These are phyloP conservation scores for Picus viridis DNA, from an alignment of 2,797 vertebrate species.

Conservation along the genomic window DNA sequence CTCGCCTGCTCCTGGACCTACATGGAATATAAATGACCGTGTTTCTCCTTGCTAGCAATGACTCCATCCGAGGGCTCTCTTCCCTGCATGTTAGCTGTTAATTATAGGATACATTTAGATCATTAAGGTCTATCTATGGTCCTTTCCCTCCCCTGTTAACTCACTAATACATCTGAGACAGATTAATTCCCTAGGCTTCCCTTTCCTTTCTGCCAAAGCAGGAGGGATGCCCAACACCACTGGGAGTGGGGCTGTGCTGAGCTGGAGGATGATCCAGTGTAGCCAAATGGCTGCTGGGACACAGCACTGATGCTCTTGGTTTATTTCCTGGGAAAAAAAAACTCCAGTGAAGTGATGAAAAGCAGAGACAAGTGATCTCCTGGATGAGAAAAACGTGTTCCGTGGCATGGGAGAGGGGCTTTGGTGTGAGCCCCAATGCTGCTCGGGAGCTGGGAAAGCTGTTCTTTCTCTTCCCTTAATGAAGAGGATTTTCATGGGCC, in stretches of 20 bases:
- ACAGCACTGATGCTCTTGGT: fast-evolving
- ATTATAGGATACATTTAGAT: constrained; percentile 41
- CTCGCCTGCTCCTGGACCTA: constrained; percentile 15
- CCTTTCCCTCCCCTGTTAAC: background rate
- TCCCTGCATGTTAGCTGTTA: constrained; percentile 33
- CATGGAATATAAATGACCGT: constrained; percentile 42
- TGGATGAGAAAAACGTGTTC: fast-evolving
- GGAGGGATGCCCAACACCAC: fast-evolving
- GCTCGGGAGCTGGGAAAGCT: background rate
- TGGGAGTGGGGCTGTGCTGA: background rate
- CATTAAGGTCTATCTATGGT: constrained; percentile 3
- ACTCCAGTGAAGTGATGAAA: fast-evolving
- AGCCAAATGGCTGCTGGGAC: fast-evolving
- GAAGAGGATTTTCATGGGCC: background rate
- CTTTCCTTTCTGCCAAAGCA: background rate
- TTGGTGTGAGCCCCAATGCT: background rate
- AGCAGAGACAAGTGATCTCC: fast-evolving
- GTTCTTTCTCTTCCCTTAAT: background rate
- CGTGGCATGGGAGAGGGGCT: fast-evolving
- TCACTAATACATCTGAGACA: background rate
- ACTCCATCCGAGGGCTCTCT: background rate
- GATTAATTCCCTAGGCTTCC: background rate
- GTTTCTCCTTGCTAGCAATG: constrained; percentile 3
- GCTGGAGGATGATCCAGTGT: fast-evolving
- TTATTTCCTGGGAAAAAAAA: background rate